Conservation (phyloP, 1,140 invertebrate species). For the Nasonia giraulti region DNA sequence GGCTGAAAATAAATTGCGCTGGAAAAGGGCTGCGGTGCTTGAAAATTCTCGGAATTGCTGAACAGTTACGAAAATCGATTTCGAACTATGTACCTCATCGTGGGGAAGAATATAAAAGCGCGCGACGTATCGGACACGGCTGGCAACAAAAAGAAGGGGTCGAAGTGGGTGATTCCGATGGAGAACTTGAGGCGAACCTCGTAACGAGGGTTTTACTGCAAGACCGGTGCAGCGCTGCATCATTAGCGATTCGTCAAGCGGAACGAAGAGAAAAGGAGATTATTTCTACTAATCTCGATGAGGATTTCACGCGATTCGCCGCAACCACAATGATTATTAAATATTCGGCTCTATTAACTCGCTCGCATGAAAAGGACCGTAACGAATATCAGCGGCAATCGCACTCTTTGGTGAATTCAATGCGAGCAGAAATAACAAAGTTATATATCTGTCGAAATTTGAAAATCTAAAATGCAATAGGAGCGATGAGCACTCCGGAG, state of each 20-base stretch:
- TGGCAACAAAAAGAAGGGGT: not conserved
- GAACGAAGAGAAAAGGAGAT: not conserved
- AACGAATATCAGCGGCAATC: no score
- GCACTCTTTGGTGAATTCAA: no score
- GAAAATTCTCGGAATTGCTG: not conserved
- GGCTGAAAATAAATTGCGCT: not conserved
- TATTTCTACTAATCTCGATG: no score
- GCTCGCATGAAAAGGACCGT: no score
- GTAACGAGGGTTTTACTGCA: constrained; percentile 44
- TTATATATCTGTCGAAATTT: no score
- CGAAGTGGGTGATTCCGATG: no score
- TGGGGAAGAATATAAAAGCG: constrained; percentile 2
- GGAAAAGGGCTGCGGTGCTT: not conserved
- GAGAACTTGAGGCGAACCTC: not conserved
- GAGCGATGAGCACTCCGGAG: no score
- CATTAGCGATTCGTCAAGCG: constrained; percentile 2
- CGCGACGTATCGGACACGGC: not conserved
- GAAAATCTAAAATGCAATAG: no score
- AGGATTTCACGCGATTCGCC: not conserved
- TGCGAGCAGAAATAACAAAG: no score
- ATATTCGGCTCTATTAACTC: no score
- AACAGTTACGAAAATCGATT: constrained; percentile 30
- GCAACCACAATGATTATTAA: no score
- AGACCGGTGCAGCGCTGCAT: not conserved
- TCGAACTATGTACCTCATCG: not conserved